Evolutionary conservation across 1,140 invertebrate species (phyloP).

Genomic region (Drosophila ananassae): DNA sequence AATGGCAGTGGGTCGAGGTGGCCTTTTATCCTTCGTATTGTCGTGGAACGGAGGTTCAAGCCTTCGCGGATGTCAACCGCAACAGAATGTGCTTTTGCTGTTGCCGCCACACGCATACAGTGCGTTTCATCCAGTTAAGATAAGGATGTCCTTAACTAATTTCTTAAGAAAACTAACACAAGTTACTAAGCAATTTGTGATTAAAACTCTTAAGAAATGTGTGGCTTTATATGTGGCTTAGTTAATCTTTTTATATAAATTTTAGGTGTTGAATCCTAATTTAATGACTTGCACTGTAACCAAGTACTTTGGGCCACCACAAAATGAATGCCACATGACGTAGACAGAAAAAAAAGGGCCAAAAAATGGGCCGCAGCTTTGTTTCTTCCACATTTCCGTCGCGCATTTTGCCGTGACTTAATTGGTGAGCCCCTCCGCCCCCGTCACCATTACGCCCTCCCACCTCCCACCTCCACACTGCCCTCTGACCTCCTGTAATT

Average conservation of each 20-base stretch:
- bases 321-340: constrained; percentile 74
- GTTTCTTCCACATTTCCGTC: constrained; percentile 71
- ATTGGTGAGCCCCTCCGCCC: constrained; percentile 50
- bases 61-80: constrained; percentile 60
- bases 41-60: constrained; percentile 53
- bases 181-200: too few relatives aligned
- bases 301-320: constrained; percentile 30
- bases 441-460: neutral
- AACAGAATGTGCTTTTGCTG: constrained; percentile 37
- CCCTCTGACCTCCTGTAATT: constrained; percentile 5
- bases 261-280: neutral
- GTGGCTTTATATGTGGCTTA: neutral
- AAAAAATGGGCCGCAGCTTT: constrained; percentile 64
- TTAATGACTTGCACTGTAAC: constrained; percentile 1
- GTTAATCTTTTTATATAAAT: neutral
- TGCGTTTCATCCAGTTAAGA: neutral
- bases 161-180: too few relatives aligned
- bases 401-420: constrained; percentile 79
- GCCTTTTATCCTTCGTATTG: constrained; percentile 64
- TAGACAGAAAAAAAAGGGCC: constrained; percentile 66
- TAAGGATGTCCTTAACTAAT: too few relatives aligned
- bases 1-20: constrained; percentile 24
- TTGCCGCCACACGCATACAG: constrained; percentile 28
- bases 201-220: too few relatives aligned
- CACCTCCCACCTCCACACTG: neutral